Base-by-base conservation (phyloP, 2,888 invertebrate species). In the Acronicta aceris region DNA sequence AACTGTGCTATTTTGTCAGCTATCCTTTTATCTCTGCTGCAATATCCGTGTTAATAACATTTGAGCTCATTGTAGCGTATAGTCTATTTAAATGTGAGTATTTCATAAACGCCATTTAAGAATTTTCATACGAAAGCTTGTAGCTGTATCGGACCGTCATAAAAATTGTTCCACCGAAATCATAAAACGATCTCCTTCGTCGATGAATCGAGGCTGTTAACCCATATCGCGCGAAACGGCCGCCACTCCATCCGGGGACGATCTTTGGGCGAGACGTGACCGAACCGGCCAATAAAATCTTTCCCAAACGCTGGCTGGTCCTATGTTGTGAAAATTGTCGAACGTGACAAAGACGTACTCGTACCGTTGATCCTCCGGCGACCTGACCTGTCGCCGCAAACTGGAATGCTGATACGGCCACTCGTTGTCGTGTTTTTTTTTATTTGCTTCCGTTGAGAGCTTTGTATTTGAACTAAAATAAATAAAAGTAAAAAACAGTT, bases 221-320 rank as follows among this genome's bases (percentile, higher is more conserved):
- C 87, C 89, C 84, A 83, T 88, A 88, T 90, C 87, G 87, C 76
- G 78, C 73, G 81, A 86, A 90, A 87, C 85, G 83, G 85, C 83
- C 82, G 81, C 81, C 82, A 86, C 86, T 87, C 76, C 79, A 81
- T 81, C 82, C 82, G 79, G 85, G 87, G 86, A 83, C 89, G 90
- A 89, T 91, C 88, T 90, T 88, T 87, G 79, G 82, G 82, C 65
- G 74, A 79, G 85, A 92, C 92, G 92, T 93, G 93, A 92, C 90
- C 89, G 86, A 88, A 84, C 81, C 84, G 79, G 81, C 86, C 87
- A 89, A 91, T 92, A 93, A 92, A 92, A 91, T 89, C 89, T 86
- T 84, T 81, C 78, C 81, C 79, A 86, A 89, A 82, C 79, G 79
- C 68, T 75, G 61, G 79, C 81, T 78, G 77, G 81, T 80, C 83